Evolutionary conservation across 2,888 invertebrate species (phyloP).

Genomic region (Lithophane ornitopus): DNA sequence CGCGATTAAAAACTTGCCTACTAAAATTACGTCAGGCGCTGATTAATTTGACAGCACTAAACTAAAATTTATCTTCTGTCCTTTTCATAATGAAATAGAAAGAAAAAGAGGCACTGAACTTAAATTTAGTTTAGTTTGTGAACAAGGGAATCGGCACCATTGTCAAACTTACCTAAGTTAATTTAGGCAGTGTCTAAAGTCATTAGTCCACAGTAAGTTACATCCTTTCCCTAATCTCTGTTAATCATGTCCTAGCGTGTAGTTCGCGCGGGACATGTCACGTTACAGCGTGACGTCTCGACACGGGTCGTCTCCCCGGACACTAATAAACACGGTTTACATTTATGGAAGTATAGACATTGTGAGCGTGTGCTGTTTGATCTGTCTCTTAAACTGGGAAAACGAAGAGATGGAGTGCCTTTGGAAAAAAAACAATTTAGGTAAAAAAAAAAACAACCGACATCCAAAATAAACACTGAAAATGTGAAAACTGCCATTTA

Average conservation of each 20-base stretch:
- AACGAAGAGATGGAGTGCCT: too few species aligned
- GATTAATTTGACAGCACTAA: too few species aligned
- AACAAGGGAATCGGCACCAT: too few species aligned
- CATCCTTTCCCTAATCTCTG: constrained; percentile 31
- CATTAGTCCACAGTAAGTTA: background rate
- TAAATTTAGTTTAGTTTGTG: too few species aligned
- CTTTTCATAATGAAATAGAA: too few species aligned
- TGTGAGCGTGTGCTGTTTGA: background rate
- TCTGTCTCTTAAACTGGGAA: background rate
- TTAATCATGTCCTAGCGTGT: constrained; percentile 22
- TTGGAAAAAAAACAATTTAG: background rate
- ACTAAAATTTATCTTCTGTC: too few species aligned
- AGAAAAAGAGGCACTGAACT: too few species aligned
- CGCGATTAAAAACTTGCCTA: too few species aligned
- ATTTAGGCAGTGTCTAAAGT: background rate
- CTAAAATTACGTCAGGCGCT: too few species aligned
- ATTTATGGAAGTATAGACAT: constrained; percentile 12
- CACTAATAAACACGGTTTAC: constrained; percentile 45
- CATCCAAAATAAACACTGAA: too few species aligned
- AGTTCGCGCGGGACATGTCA: constrained; percentile 8
- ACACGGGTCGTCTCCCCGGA: constrained; percentile 53
- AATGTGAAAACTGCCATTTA: too few species aligned
- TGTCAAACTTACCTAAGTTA: background rate
- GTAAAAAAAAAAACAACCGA: too few species aligned
- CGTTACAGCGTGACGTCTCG: constrained; percentile 6